Base-by-base conservation (phyloP, 2,888 invertebrate genomes). In the Enchytraeus crypticus region DNA sequence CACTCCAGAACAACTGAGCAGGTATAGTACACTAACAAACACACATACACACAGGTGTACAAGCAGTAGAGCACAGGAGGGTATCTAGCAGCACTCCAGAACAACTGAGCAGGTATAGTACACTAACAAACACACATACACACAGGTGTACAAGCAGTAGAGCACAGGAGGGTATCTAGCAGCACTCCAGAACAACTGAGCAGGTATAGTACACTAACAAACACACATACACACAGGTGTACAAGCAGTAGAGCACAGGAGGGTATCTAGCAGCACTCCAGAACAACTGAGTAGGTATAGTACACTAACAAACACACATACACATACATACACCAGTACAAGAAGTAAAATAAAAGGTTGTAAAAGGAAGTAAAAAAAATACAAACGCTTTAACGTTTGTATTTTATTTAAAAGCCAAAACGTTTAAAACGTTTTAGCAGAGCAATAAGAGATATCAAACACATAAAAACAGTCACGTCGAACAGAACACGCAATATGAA, bases 1-100 rank as follows among this genome's bases (percentile, higher is more conserved):
- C 43, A 11, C n/a, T 43, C n/a, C n/a, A 43, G 18, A 43, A 43
- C n/a, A 14, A 43, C 43, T 14, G 43, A 14, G 11, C 11, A 11
- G 43, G 43, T 43, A 43, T 14, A 14, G 18, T 43, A n/a, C 14
- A 43, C 43, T 11, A 11, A 43, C 14, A 14, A n/a, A 11, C 43
- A 43, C n/a, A n/a, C 43, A n/a, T 43, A 53, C 18, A 30, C 8
- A 43, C 43, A 46, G 68, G 67, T 68, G 67, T 66, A 68, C 29
- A 68, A 14, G 46, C 67, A 66, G 45, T 64, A 62, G 59, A 68
- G 65, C 8, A 59, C 32, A 11, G 54, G 18, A 11, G 56, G 60
- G 47, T 67, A 66, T n/a, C 55, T 51, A 3, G 38, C 21, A 18
- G 55, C 62, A 34, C 62, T 61, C 59, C 60, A 68, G 45, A 68